Conservation (phyloP, 1,140 invertebrate species). For the Limonius californicus region DNA sequence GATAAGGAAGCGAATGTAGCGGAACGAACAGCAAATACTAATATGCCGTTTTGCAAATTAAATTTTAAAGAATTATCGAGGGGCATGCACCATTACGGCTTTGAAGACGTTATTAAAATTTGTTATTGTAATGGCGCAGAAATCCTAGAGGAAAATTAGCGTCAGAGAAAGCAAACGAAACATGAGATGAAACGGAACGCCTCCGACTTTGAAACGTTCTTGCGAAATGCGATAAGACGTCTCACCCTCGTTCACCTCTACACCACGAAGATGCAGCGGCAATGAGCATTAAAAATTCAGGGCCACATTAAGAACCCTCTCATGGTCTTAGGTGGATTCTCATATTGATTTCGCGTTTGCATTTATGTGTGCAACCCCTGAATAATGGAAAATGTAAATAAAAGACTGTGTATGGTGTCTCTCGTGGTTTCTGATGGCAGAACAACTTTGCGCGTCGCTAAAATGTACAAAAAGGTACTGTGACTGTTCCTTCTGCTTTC, state of each 20-base stretch:
- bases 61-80: slow-evolving; percentile 8
- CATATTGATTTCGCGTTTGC: slow-evolving; percentile 7
- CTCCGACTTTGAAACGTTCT: not conserved
- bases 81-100: not conserved
- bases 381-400: slow-evolving; percentile 15
- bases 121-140: not conserved
- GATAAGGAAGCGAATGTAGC: slow-evolving; percentile 10
- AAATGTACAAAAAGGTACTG: not conserved
- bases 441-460: not conserved
- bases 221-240: slow-evolving; percentile 1
- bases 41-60: slow-evolving; percentile 2
- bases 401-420: not conserved
- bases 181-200: not conserved
- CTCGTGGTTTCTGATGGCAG: not conserved
- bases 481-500: not conserved
- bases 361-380: not conserved
- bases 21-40: slow-evolving; percentile 11
- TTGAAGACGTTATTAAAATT: not conserved
- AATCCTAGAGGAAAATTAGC: not conserved
- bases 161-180: not conserved
- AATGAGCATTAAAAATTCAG: slow-evolving; percentile 15
- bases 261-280: not conserved
- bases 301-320: slow-evolving; percentile 6
- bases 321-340: slow-evolving; percentile 8
- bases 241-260: not conserved